A percentile compares a stretch with the other conserved stretches of the same genome.
Evolutionary conservation across 2,888 invertebrate species (phyloP).

Genomic region (Empis livida): DNA sequence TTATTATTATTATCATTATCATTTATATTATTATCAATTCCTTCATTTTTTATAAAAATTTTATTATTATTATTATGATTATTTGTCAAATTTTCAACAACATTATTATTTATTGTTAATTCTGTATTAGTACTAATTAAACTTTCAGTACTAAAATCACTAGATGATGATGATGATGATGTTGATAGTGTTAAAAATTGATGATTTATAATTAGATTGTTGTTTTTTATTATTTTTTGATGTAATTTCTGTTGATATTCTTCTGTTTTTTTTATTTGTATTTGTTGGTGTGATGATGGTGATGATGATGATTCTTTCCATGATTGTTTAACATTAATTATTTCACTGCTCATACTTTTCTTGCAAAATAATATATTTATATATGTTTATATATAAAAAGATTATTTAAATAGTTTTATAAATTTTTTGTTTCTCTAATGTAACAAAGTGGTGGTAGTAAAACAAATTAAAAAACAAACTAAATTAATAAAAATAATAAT

Average conservation of each 20-base stretch:
- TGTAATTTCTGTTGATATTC: background rate
- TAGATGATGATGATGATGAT: background rate
- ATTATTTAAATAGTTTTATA: too few relatives aligned
- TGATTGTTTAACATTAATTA: constrained; percentile 5
- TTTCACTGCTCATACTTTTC: constrained; percentile 7
- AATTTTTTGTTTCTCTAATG: too few relatives aligned
- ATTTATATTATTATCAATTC: constrained; percentile 1
- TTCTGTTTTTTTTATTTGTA: background rate
- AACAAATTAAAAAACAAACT: too few relatives aligned
- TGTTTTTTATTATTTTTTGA: background rate
- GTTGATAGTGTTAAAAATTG: background rate
- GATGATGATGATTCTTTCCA: constrained; percentile 2
- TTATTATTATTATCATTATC: background rate
- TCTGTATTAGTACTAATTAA: background rate
- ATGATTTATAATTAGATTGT: background rate
- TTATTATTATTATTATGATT: background rate
- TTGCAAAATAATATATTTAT: background rate
- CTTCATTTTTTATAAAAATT: background rate
- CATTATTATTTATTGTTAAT: background rate
- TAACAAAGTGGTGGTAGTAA: too few relatives aligned
- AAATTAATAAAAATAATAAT: too few relatives aligned
- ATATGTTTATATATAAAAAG: too few relatives aligned
- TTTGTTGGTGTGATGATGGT: background rate
- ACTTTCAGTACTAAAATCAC: background rate
- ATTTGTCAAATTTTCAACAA: background rate